A percentile compares a stretch with the other conserved stretches of the same genome.
phyloP scores from a whole-genome alignment of 2,797 vertebrate genomes.

The Margarornis squamiger region DNA sequence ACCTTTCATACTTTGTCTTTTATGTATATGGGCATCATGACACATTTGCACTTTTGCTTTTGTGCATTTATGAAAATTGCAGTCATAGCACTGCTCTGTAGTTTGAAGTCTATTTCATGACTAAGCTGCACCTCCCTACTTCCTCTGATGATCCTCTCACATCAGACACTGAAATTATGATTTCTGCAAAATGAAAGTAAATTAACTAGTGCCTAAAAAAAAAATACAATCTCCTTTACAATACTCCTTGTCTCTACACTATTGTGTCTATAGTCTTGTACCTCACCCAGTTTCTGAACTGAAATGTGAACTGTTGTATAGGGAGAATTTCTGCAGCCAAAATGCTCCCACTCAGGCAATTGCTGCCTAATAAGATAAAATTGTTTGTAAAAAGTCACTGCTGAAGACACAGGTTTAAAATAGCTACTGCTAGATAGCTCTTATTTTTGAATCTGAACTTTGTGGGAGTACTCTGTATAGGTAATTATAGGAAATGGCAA shows the following conservation, averaged over 20 bases:
- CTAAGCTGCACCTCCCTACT: background rate
- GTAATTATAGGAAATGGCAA: background rate
- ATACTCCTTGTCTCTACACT: background rate
- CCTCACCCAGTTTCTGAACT: background rate
- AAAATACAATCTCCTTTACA: background rate
- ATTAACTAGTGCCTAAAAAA: background rate
- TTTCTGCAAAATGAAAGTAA: background rate
- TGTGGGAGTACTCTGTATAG: background rate
- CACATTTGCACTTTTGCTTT: background rate
- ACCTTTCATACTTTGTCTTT: background rate
- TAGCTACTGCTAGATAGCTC: background rate
- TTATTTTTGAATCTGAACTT: background rate
- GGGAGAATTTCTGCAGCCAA: background rate
- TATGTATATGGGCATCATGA: background rate
- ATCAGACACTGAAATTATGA: background rate
- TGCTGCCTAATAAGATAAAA: background rate
- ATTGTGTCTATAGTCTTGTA: background rate
- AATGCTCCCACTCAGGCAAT: background rate
- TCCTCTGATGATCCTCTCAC: background rate
- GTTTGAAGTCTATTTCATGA: background rate
- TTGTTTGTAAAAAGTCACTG: background rate
- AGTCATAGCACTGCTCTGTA: background rate
- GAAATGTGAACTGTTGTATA: background rate
- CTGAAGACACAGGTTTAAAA: background rate
- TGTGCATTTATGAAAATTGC: background rate